Evolutionary conservation across 2,113 vertebrate genomes (phyloP), one percentile per base, ranked within the genome.

Genomic region (Thomomys bottae): DNA sequence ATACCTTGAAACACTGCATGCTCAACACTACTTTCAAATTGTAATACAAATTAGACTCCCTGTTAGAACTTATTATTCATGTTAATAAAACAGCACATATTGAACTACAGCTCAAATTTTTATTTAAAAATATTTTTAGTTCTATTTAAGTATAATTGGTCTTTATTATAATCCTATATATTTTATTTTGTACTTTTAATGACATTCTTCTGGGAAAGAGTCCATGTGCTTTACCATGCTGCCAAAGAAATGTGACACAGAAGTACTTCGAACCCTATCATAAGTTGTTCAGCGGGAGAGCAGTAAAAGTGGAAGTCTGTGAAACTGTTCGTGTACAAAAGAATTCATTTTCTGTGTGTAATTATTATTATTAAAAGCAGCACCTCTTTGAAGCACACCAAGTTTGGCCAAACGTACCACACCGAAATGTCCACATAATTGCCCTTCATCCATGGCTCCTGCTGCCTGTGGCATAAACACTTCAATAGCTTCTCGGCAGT

Each of bases 81-180:
- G 3, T 66, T 57, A 87, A 54, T 61, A 81, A 54, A 72, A 30
- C 82, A 91, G 1, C 26, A 71, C 20, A 23, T 66, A 38, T 45
- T 40, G 17, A 63, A 81, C 20, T 82, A 42, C 23, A 79, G 49
- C 24, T 92, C 7, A 84, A 54, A 82, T 76, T 63, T 73, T 2
- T 85, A 59, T 34, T 81, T 78, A 32, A 23, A 70, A 78, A 91
- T 80, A 28, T 30, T 66, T 57, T 32, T 34, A 89, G 30, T 67
- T 87, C 32, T 80, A 84, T 93, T 68, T n/a, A 87, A 10, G 68
- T 68, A 20, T 12, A 84, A 78, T 38, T 94, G 10, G 2, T 32
- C 79, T 92, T 26, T 30, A 72, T 84, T 88, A 68, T 32, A 71
- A 42, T 81, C 1, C 7, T 77, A 20, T 20, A 54, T 54, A 17